Percentiles rank a stretch among this genome's conserved stretches.
Evolutionary conservation across 2,113 vertebrate species (phyloP).

Genomic region (Fulica atra): DNA sequence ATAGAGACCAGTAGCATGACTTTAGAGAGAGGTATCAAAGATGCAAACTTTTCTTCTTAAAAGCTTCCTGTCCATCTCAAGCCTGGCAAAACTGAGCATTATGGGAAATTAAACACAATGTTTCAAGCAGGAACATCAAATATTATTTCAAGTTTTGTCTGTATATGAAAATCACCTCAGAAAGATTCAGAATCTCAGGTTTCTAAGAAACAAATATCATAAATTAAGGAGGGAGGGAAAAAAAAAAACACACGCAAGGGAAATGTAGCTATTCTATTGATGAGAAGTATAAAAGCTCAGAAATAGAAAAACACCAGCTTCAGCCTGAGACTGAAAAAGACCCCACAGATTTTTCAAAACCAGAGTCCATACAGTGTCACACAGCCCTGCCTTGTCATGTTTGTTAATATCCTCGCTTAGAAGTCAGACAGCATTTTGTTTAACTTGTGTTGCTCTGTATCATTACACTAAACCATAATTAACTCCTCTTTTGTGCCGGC

Average conservation of each 20-base stretch:
- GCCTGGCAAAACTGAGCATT: not conserved
- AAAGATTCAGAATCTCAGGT: not conserved
- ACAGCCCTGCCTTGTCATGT: constrained; percentile 59
- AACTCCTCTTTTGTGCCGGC: constrained; percentile 71
- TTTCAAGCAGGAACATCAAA: not conserved
- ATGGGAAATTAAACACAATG: not conserved
- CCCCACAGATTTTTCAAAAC: constrained; percentile 49
- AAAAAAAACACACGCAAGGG: not conserved
- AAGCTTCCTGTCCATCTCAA: not conserved
- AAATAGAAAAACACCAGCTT: constrained; percentile 38
- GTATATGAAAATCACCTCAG: not conserved
- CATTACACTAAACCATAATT: constrained; percentile 69
- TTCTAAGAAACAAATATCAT: not conserved
- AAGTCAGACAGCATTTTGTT: constrained; percentile 70
- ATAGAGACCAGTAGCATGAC: not conserved
- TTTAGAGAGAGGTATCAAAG: not conserved
- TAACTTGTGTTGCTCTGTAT: constrained; percentile 66
- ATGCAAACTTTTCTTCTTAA: not conserved
- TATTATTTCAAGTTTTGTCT: not conserved
- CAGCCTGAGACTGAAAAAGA: not conserved
- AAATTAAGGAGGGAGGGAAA: not conserved
- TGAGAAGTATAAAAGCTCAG: constrained; percentile 52
- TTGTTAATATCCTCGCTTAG: constrained; percentile 63
- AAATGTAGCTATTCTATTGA: not conserved
- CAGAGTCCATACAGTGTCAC: constrained; percentile 49